phyloP scores from a whole-genome alignment of 2,113 vertebrate genomes.

The Gnathonemus longibarbis region DNA sequence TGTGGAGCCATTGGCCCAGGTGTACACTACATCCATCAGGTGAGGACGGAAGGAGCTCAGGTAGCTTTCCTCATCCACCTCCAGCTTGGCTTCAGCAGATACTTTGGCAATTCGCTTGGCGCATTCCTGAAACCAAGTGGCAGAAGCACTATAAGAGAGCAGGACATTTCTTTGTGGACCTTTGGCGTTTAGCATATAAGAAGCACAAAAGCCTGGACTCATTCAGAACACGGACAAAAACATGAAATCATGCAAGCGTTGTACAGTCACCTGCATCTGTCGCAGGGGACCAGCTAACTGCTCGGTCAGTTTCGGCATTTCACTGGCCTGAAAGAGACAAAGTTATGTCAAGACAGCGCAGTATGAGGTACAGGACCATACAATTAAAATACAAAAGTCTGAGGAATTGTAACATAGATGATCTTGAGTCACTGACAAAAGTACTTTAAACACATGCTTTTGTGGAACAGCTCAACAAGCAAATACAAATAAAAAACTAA shows the following conservation, averaged over 20 bases:
- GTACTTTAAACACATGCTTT: neutral
- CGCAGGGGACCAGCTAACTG: conserved; percentile 88
- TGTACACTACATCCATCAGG: conserved; percentile 93
- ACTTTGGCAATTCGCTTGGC: conserved; percentile 94
- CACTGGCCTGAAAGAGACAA: conserved; percentile 72
- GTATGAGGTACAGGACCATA: neutral
- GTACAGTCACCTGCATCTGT: conserved; percentile 76
- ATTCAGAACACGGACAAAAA: neutral
- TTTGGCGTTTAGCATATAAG: neutral
- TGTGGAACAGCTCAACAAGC: neutral
- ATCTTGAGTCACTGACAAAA: neutral
- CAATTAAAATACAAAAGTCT: neutral
- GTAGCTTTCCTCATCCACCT: conserved; percentile 87
- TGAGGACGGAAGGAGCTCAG: conserved; percentile 86
- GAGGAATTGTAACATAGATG: neutral
- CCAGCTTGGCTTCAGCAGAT: conserved; percentile 93
- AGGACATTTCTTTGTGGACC: neutral
- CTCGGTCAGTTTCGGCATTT: conserved; percentile 91
- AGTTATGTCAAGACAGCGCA: neutral
- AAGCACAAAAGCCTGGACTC: neutral
- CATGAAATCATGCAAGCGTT: neutral
- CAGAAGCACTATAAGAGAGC: neutral
- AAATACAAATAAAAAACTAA: neutral
- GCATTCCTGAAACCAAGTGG: conserved; percentile 72
- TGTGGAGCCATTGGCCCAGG: conserved; percentile 88